A percentile compares a stretch with the other conserved stretches of the same genome.
Conservation (phyloP, 2,113 vertebrate species). For the Plestiodon gilberti region DNA sequence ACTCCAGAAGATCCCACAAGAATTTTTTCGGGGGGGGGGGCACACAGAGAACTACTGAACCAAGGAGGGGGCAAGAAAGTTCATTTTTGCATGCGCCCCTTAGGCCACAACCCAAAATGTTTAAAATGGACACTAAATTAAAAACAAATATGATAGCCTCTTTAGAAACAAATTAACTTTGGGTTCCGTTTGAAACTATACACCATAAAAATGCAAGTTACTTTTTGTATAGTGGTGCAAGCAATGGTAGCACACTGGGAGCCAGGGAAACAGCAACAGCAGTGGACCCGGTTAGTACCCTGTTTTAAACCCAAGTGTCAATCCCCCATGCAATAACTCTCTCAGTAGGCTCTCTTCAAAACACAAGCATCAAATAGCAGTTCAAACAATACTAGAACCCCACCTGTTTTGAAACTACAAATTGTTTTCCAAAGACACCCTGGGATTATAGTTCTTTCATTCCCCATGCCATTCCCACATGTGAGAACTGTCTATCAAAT, state of each 20-base stretch:
- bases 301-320: too few species aligned
- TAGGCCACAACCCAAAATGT: too few species aligned
- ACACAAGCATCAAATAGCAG: background rate
- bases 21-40: too few species aligned
- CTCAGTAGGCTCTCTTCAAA: background rate
- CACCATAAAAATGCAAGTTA: background rate
- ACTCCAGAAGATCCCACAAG: too few species aligned
- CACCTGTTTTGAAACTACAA: background rate
- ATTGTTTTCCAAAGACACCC: background rate
- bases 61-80: too few species aligned
- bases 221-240: background rate
- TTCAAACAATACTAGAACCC: background rate
- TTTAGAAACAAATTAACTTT: background rate
- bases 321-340: background rate
- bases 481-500: background rate
- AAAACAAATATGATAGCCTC: background rate
- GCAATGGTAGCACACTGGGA: background rate
- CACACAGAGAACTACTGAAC: too few species aligned
- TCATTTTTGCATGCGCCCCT: too few species aligned
- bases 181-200: background rate
- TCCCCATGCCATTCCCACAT: background rate
- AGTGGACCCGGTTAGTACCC: background rate
- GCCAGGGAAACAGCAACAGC: background rate
- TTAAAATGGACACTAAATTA: background rate
- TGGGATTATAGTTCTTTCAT: background rate